Evolutionary conservation across 2,797 vertebrate species (phyloP).

Genomic region (Myotis planiceps): DNA sequence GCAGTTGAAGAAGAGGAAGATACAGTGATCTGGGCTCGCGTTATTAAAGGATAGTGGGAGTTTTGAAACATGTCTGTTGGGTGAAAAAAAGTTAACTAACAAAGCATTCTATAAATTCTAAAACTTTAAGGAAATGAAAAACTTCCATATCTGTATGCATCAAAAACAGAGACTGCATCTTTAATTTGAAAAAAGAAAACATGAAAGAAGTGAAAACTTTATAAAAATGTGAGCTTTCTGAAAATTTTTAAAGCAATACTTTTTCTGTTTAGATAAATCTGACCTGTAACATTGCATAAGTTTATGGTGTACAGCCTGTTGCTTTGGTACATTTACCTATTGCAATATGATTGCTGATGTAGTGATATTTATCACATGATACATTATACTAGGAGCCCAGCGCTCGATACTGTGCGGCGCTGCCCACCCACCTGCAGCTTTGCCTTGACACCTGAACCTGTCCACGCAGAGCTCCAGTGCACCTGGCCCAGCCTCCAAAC

Average conservation of each 20-base stretch:
- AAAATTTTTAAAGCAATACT: background rate
- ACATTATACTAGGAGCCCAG: too few relatives aligned
- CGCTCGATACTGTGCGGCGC: rapidly evolving
- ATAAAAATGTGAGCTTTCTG: constrained; percentile 1
- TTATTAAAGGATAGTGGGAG: background rate
- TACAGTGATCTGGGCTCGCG: background rate
- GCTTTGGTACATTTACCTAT: background rate
- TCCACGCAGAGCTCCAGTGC: too few relatives aligned
- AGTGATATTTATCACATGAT: background rate
- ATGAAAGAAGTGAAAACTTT: background rate
- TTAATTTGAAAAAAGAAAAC: constrained; percentile 11
- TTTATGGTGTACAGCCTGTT: background rate
- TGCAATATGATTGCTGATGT: background rate
- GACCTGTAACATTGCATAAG: background rate
- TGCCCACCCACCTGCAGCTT: too few relatives aligned
- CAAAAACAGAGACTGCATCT: background rate
- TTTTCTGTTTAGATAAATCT: background rate
- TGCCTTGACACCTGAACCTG: too few relatives aligned
- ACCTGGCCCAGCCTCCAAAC: too few relatives aligned
- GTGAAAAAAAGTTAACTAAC: constrained; percentile 15
- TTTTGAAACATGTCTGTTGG: constrained; percentile 35
- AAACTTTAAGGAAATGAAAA: constrained; percentile 27
- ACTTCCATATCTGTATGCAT: background rate
- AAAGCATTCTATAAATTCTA: constrained; percentile 20
- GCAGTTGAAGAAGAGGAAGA: constrained; percentile 38